Evolutionary conservation across 2,888 invertebrate genomes (phyloP).

Genomic region (Apamea anceps): DNA sequence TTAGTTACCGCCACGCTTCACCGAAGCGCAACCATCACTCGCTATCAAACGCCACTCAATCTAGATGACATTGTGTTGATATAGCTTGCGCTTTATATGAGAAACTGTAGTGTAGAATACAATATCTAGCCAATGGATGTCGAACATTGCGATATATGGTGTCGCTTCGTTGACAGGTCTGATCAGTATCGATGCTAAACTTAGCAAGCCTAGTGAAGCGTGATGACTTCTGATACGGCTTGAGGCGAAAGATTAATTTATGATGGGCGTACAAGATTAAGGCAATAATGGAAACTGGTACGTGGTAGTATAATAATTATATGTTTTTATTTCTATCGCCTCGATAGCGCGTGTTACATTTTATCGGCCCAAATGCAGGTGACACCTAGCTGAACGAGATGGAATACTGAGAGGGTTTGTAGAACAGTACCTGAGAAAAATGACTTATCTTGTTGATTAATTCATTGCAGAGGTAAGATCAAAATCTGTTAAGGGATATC

Average conservation of each 20-base stretch:
- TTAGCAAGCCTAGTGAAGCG: conserved; percentile 29
- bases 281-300: background rate
- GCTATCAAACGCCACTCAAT: conserved; percentile 35
- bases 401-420: background rate
- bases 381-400: background rate
- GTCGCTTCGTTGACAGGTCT: conserved; percentile 9
- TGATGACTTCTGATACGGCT: conserved; percentile 38
- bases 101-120: conserved; percentile 10
- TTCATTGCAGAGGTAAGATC: background rate
- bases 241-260: conserved; percentile 6
- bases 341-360: background rate
- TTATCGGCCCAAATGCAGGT: background rate
- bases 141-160: conserved; percentile 34
- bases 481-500: background rate
- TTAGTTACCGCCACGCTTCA: conserved; percentile 65
- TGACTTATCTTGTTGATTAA: background rate
- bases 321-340: background rate
- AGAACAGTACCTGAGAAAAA: no score
- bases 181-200: conserved; percentile 23
- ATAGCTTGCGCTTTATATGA: conserved; percentile 33
- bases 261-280: conserved; percentile 27
- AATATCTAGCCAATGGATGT: conserved; percentile 41
- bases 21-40: conserved; percentile 60
- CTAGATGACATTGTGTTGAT: conserved; percentile 47
- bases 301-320: background rate